A percentile compares a stretch with the other conserved stretches of the same genome.
Conservation (phyloP, 2,113 vertebrate genomes). For the Chaetops frenatus region DNA sequence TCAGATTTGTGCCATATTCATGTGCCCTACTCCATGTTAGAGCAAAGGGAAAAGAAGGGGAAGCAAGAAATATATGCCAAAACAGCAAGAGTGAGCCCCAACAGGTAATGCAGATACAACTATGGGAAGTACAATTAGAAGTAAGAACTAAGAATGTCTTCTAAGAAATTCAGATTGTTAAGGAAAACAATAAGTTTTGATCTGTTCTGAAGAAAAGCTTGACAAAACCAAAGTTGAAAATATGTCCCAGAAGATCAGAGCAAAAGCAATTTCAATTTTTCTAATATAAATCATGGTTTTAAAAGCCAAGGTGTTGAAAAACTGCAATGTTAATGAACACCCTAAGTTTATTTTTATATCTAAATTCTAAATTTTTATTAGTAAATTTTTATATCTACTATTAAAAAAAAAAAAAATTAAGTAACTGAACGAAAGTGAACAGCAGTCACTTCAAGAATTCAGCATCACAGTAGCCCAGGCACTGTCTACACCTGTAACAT, state of each 20-base stretch:
- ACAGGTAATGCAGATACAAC: neutral
- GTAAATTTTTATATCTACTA: too few species aligned
- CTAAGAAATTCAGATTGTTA: neutral
- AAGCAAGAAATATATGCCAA: neutral
- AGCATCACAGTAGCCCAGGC: neutral
- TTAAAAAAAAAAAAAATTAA: neutral
- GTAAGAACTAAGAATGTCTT: neutral
- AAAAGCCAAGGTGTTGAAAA: neutral
- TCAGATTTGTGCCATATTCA: neutral
- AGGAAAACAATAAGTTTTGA: neutral
- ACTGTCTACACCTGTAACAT: neutral
- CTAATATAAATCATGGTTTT: neutral
- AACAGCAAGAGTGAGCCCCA: neutral
- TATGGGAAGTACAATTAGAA: neutral
- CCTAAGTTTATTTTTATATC: neutral
- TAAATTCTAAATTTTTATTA: too few species aligned
- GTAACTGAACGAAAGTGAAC: neutral
- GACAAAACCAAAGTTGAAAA: neutral
- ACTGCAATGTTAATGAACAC: neutral
- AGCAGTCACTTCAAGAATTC: neutral
- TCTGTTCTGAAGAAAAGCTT: neutral
- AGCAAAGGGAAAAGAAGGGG: neutral
- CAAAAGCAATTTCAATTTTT: neutral
- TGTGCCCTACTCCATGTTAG: neutral
- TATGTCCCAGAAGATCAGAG: neutral